Conservation (phyloP, 2,797 vertebrate species). For the Percopsis omiscomaycus region DNA sequence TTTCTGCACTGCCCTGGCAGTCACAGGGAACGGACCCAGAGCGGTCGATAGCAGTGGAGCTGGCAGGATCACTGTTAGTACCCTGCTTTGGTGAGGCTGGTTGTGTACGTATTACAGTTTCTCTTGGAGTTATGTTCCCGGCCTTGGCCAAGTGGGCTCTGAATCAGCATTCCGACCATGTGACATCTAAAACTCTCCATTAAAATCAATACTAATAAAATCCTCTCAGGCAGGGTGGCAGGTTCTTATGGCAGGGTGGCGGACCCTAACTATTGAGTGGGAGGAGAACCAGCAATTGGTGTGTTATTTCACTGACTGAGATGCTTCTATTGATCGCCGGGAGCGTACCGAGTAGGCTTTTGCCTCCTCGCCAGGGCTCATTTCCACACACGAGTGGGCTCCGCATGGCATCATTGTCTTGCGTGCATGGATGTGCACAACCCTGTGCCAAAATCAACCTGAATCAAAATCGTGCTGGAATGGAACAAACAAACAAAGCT, state of each 20-base stretch:
- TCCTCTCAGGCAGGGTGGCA: neutral
- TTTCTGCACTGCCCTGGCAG: no score
- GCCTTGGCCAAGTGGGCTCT: neutral
- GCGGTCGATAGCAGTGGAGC: no score
- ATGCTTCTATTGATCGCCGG: neutral
- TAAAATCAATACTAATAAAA: conserved; percentile 3
- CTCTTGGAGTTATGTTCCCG: neutral
- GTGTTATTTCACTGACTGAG: neutral
- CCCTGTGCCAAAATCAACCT: no score
- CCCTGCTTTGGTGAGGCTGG: no score
- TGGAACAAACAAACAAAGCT: no score
- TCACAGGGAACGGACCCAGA: no score
- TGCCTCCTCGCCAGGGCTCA: neutral
- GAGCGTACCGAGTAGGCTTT: neutral
- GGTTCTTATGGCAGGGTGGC: neutral
- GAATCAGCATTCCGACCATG: neutral
- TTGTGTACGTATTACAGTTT: neutral
- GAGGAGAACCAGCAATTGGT: neutral
- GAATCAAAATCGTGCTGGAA: no score
- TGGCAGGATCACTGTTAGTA: no score
- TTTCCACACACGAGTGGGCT: no score
- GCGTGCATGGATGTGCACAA: no score
- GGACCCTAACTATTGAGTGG: neutral
- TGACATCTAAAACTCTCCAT: neutral
- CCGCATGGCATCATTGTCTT: no score